Evolutionary conservation across 2,888 invertebrate genomes (phyloP), one percentile per base, ranked within the genome.

Genomic region (Axea sp.): DNA sequence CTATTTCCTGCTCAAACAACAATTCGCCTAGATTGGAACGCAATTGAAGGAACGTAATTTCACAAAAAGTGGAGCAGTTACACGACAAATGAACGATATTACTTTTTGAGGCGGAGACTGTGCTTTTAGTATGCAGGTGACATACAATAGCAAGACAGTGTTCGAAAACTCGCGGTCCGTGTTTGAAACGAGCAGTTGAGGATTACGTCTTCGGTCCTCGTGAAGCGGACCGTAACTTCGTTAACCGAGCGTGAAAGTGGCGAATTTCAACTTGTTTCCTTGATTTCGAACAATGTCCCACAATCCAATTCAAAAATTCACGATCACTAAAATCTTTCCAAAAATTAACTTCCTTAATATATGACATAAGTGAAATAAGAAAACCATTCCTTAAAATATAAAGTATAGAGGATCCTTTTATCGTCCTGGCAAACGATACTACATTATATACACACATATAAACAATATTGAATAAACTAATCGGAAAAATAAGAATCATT

Each of bases 211-310:
- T 43, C 60, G 65, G 51, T 67, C 22, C 62, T 43, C 41, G 28
- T 47, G 65, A 47, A 71, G 73, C 62, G 19, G 41, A 76, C 76
- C 67, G 69, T 65, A 67, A 65, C 65, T 73, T 73, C 60, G 73
- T 73, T 76, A 76, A 73, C 71, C 67, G 65, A 76, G 62, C 73
- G 59, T 76, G 76, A 71, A 76, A 73, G 76, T 71, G 67, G 71
- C 71, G 62, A 74, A 76, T 73, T 73, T 71, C 65, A 53, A 73
- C 51, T 71, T 69, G 60, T 74, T 57, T 39, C 53, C 37, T 37
- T 11, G 59, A 28, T 59, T 55, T 14, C 49, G 43, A 67, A 53
- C 41, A 57, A 64, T 28, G 30, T 19, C 14, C 15, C 17, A 19
- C 26, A 37, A 28, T 35, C 41, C 45, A 65, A 59, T 72, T 35